A percentile compares a stretch with the other conserved stretches of the same genome.
phyloP scores from a whole-genome alignment of 2,113 vertebrate genomes.

The Lipotes vexillifer region DNA sequence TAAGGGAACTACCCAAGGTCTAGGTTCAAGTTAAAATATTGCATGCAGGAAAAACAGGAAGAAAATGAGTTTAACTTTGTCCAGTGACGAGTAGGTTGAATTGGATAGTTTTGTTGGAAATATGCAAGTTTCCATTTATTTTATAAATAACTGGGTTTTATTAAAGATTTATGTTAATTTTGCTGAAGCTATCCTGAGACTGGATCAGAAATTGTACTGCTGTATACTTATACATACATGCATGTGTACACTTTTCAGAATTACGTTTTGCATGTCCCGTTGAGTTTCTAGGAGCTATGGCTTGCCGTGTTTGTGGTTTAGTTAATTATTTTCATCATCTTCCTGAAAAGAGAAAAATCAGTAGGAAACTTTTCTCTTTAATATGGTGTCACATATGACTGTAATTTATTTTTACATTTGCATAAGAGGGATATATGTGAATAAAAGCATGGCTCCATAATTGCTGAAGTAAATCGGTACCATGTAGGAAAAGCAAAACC shows the following conservation, averaged over 20 bases:
- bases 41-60: background rate
- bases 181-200: background rate
- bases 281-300: background rate
- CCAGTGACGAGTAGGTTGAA: background rate
- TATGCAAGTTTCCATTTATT: background rate
- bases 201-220: background rate
- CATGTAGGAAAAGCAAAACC: background rate
- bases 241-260: background rate
- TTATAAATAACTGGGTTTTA: background rate
- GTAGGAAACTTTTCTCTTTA: constrained; percentile 49
- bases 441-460: background rate
- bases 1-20: background rate
- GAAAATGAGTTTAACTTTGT: background rate
- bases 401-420: background rate
- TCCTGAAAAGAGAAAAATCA: constrained; percentile 53
- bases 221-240: background rate
- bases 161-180: constrained; percentile 17
- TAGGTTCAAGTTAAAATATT: background rate
- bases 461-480: background rate
- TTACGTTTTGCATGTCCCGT: background rate
- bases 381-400: constrained; percentile 49
- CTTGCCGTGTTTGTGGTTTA: constrained; percentile 64
- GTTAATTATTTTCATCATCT: constrained; percentile 69
- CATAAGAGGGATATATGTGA: background rate
- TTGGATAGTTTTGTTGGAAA: background rate